Base-by-base conservation (phyloP, 2,888 invertebrate species). In the Pyrgus malvae region DNA sequence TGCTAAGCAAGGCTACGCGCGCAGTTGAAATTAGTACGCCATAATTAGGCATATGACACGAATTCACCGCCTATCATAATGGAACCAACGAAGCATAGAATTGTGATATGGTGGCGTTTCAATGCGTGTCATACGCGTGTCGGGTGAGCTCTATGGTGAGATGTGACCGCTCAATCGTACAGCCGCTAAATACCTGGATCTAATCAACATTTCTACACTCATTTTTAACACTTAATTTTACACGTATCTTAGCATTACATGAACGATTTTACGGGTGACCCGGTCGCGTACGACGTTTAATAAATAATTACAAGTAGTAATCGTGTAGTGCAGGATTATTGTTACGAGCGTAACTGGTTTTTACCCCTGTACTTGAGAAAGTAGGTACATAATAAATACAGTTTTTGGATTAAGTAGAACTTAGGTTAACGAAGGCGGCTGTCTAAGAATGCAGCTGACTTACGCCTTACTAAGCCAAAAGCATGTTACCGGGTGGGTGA, bases 141-240 rank as follows among this genome's bases (percentile, higher is more conserved):
- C 78, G 75, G 70, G 63, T 64, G 74, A 73, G 74, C 71, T 76
- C 72, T 78, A 75, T 75, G 74, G 68, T 59, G 70, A 76, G 83
- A 83, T 85, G 84, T 85, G 84, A 85, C 84, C 78, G 70, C 85
- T 86, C 82, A 78, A 85, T 86, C 81, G 76, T 61, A 65, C 68
- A 69, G 61, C 74, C 69, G 74, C 84, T 88, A 89, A 88, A 89
- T 86, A 89, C 89, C 90, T 90, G 89, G 63, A 81, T 78, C 90
- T 85, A 90, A 90, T 90, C 89, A 90, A 73, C 87, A 89, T 90
- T 89, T 79, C 81, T 88, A 90, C 88, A 90, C 89, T 85, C 72
- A 89, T 89, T 90, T 88, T 88, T 84, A 89, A 90, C 89, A 90
- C 83, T 86, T 85, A 81, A 88, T 90, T 90, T 88, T 83, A 86